Evolutionary conservation across 1,140 invertebrate species (phyloP), one percentile per base, ranked within the genome.

Genomic region (Pemphigus obesinymphae): DNA sequence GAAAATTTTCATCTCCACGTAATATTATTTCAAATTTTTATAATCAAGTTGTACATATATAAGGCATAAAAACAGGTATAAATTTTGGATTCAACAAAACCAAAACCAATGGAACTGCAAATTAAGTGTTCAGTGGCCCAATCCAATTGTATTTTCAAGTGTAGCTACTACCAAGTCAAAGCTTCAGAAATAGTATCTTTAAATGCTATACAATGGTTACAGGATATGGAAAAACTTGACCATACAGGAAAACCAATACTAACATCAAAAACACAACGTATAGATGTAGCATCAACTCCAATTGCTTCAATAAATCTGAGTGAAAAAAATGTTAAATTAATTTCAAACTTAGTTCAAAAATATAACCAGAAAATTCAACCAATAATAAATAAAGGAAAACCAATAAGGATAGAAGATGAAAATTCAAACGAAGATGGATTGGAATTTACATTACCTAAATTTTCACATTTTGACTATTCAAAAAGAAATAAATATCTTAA

Each of bases 191-290:
- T 5, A 26, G 76, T 48, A 23, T 72, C 83, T n/a, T 45, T 83
- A 58, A 68, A 43, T 43, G 75, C 80, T 34, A 68, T 83, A 29
- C 34, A 82, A 50, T 83, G 83, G 83, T 70, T 83, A n/a, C 80
- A 83, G 82, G 75, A 80, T 43, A 66, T 83, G 34, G 78, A 78
- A 31, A 82, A 83, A 58, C 61, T 83, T 26, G 76, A 83, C 37
- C 43, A 43, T 17, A 58, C 48, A 72, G 82, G 82, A 40, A 81
- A 83, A 17, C 66, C 68, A 31, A 55, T 81, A 26, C 29, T 83
- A 26, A 17, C 26, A 43, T 43, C 50, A 20, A 37, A 72, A 31
- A 53, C 68, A 43, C 43, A 70, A 63, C 31, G 66, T 4, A 82
- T 81, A 31, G 76, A 61, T 80, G 23, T 63, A 31, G 76, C 76